Percentiles rank a stretch among this genome's conserved stretches.
Conservation (phyloP, 2,888 invertebrate species). For the Drosophila rubida region DNA sequence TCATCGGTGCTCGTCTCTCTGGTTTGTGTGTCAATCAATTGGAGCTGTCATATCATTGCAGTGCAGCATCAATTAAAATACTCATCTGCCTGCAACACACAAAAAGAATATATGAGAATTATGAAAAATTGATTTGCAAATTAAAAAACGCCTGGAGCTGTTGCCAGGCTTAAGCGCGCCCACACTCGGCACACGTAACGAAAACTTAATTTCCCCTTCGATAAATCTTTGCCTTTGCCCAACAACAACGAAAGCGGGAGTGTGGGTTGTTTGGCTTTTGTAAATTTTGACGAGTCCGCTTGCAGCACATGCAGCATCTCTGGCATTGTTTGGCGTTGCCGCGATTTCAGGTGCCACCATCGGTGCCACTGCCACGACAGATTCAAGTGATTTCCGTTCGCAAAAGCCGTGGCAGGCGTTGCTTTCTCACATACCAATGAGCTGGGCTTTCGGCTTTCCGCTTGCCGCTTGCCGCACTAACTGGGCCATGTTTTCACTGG, state of each 20-base stretch:
- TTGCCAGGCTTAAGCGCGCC: slow-evolving; percentile 8
- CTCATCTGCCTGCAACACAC: slow-evolving; percentile 8
- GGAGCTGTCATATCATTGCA: slow-evolving; percentile 51
- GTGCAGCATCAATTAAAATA: slow-evolving; percentile 62
- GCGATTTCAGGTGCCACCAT: slow-evolving; percentile 47
- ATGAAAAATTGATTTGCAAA: slow-evolving; percentile 33
- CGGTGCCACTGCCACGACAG: slow-evolving; percentile 13
- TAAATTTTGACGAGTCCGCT: slow-evolving; percentile 36
- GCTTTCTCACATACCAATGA: slow-evolving; percentile 67
- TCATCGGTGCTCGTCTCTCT: slow-evolving; percentile 41
- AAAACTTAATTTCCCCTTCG: slow-evolving; percentile 38
- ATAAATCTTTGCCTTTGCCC: slow-evolving; percentile 51
- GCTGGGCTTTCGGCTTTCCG: slow-evolving; percentile 15
- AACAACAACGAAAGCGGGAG: slow-evolving; percentile 27
- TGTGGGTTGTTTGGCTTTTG: slow-evolving; percentile 11
- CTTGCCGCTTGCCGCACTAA: slow-evolving; percentile 11
- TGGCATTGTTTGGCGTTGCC: slow-evolving; percentile 47
- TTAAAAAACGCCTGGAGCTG: slow-evolving; percentile 19
- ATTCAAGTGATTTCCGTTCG: slow-evolving; percentile 64
- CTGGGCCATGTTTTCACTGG: slow-evolving; percentile 29
- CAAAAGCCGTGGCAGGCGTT: slow-evolving; percentile 38
- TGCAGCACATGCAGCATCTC: slow-evolving; percentile 43
- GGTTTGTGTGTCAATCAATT: slow-evolving; percentile 43
- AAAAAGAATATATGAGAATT: neutral
- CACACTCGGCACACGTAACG: neutral